phyloP scores from a whole-genome alignment of 2,113 vertebrate species.

The Muntiacus muntjak region DNA sequence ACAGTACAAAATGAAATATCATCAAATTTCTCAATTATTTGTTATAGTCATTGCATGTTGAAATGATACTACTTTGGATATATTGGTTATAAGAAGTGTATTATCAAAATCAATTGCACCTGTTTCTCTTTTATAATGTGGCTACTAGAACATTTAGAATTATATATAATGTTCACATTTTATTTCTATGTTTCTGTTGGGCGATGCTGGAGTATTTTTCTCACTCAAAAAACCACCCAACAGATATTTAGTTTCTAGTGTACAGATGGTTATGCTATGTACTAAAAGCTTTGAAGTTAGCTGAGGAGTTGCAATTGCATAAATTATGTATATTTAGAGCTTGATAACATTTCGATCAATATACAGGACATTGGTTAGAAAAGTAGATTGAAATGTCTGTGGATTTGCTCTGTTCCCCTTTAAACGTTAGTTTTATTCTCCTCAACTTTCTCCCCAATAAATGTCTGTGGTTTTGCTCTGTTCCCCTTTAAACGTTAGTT shows the following conservation, averaged over 20 bases:
- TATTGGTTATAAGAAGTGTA: background rate
- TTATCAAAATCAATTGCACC: background rate
- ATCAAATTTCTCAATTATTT: background rate
- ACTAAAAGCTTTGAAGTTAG: background rate
- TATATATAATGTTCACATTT: background rate
- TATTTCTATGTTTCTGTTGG: background rate
- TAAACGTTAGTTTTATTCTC: background rate
- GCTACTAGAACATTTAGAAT: background rate
- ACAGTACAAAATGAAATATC: background rate
- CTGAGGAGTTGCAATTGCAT: background rate
- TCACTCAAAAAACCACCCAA: background rate
- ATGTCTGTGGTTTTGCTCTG: background rate
- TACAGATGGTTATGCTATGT: background rate
- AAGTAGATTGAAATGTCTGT: background rate
- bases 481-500: background rate
- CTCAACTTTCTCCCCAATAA: background rate
- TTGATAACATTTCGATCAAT: background rate
- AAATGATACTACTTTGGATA: background rate
- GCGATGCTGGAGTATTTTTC: background rate
- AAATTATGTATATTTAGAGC: constrained; percentile 15
- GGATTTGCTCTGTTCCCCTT: background rate
- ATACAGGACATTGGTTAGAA: background rate
- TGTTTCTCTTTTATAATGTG: constrained; percentile 9
- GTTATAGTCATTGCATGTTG: background rate
- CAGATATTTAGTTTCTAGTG: background rate